Conservation (phyloP, 2,888 invertebrate genomes). For the Caradrina kadenii region DNA sequence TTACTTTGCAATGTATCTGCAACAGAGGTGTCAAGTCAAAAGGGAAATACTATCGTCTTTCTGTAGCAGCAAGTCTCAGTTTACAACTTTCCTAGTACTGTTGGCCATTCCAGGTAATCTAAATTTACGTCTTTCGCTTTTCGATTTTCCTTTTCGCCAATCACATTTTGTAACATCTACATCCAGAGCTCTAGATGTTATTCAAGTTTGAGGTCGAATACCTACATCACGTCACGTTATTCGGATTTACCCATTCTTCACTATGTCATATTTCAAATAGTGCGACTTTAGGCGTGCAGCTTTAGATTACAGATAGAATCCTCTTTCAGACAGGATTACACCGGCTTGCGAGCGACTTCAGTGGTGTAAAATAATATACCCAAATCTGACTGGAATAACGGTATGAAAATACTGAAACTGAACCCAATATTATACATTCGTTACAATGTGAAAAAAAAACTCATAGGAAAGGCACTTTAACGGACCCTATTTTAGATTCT, state of each 20-base stretch:
- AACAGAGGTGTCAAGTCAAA: too few species aligned
- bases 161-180: conserved; percentile 1
- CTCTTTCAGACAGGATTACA: conserved; percentile 27
- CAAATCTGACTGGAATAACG: conserved; percentile 32
- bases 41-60: neutral
- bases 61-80: neutral
- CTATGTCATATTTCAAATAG: conserved; percentile 34
- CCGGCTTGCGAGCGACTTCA: conserved; percentile 4
- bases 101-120: neutral
- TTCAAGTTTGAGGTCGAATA: conserved; percentile 29
- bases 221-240: conserved; percentile 4
- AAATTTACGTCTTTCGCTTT: neutral
- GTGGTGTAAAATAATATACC: conserved; percentile 29
- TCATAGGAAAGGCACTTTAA: conserved; percentile 8
- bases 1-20: neutral
- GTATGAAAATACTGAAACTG: conserved; percentile 11
- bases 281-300: conserved; percentile 4
- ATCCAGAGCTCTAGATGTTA: conserved; percentile 2
- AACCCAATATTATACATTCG: conserved; percentile 7
- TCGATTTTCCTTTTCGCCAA: conserved; percentile 12
- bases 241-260: neutral
- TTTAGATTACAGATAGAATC: conserved; percentile 28
- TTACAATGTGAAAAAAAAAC: conserved; percentile 1
- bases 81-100: neutral
- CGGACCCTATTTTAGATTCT: conserved; percentile 33